Percentiles rank a stretch among this genome's conserved stretches.
Evolutionary conservation across 2,113 vertebrate genomes (phyloP).

Genomic region (Hippoglossus stenolepis): DNA sequence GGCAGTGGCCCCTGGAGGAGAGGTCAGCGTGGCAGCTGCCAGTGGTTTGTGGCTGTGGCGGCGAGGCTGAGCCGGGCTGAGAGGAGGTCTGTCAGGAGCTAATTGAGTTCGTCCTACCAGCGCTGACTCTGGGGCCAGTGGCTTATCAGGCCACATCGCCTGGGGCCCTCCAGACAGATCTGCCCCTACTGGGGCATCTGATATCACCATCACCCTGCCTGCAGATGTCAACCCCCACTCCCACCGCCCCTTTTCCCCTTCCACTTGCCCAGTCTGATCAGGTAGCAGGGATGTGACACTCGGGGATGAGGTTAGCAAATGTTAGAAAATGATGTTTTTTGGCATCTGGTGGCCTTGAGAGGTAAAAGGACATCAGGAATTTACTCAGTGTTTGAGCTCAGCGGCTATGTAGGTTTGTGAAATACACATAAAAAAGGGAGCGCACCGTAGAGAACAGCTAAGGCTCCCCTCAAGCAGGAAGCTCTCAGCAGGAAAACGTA

Average conservation of each 20-base stretch:
- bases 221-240: constrained; percentile 74
- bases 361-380: constrained; percentile 55
- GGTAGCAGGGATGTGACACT: constrained; percentile 64
- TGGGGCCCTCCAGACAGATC: constrained; percentile 76
- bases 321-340: constrained; percentile 63
- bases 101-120: constrained; percentile 84
- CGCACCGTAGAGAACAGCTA: constrained; percentile 28
- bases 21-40: constrained; percentile 80
- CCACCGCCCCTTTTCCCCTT: constrained; percentile 34
- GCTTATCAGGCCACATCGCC: constrained; percentile 83
- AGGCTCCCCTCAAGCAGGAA: constrained; percentile 40
- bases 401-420: constrained; percentile 12
- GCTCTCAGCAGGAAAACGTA: constrained; percentile 58
- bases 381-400: constrained; percentile 36
- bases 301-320: constrained; percentile 69
- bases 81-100: constrained; percentile 82
- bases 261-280: constrained; percentile 63
- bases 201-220: constrained; percentile 81
- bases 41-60: constrained; percentile 67
- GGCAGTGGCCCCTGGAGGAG: constrained; percentile 75
- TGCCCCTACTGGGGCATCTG: constrained; percentile 81
- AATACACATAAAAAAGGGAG: constrained; percentile 42
- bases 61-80: constrained; percentile 65
- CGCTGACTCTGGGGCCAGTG: constrained; percentile 80
- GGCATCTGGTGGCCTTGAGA: constrained; percentile 53